Conservation (phyloP, 2,888 invertebrate species). For the Hyalella azteca region DNA sequence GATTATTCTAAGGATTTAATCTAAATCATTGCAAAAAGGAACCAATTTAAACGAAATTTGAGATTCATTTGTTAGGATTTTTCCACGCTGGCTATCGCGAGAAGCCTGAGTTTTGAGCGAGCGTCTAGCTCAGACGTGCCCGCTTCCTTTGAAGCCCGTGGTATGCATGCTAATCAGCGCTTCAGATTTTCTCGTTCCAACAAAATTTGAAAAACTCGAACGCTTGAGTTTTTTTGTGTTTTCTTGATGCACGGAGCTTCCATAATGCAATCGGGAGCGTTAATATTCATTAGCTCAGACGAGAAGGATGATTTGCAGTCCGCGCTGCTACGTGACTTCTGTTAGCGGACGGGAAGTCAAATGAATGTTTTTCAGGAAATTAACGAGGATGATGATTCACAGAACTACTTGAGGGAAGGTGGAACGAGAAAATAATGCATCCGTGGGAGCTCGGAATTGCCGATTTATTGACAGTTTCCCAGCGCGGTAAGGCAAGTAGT, state of each 20-base stretch:
- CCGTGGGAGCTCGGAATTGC: no score
- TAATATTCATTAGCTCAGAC: conserved; percentile 23
- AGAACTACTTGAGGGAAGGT: no score
- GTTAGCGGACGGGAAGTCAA: no score
- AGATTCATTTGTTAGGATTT: not conserved
- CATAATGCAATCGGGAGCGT: not conserved
- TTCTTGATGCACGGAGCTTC: not conserved
- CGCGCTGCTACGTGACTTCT: conserved; percentile 13
- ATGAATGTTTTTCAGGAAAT: no score
- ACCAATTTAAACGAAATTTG: no score
- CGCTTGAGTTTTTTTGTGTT: not conserved
- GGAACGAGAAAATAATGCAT: no score
- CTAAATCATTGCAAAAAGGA: no score
- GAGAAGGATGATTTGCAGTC: not conserved
- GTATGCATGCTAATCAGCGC: not conserved
- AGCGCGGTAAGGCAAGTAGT: no score
- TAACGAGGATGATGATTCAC: no score
- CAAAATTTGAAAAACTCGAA: not conserved
- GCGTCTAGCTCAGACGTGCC: not conserved
- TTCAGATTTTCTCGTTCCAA: not conserved
- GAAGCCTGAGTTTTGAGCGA: not conserved
- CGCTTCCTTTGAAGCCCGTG: not conserved
- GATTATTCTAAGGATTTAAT: no score
- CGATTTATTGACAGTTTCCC: no score
- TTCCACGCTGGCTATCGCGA: not conserved